Evolutionary conservation across 2,797 vertebrate genomes (phyloP).

Genomic region (Lindbergichthys nudifrons): DNA sequence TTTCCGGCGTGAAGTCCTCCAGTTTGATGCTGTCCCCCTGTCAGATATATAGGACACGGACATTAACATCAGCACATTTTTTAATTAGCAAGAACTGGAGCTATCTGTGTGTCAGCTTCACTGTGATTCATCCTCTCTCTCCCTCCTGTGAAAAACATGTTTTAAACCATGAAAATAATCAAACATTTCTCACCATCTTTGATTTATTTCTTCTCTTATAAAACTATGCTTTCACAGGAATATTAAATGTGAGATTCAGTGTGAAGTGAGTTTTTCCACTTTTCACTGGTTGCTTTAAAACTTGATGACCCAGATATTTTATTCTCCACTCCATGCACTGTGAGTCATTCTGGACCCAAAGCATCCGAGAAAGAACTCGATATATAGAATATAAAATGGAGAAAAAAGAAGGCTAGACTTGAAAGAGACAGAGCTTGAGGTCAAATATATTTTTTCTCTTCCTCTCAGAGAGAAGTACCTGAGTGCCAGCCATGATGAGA

Average conservation of each 20-base stretch:
- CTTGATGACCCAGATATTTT: conserved; percentile 50
- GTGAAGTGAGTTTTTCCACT: not conserved
- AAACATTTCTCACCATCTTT: not conserved
- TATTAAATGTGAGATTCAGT: conserved; percentile 21
- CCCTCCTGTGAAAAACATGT: not conserved
- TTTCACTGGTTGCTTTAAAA: conserved; percentile 33
- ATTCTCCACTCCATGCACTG: conserved; percentile 33
- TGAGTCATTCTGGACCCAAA: conserved; percentile 41
- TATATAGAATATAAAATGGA: not conserved
- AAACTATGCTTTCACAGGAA: conserved; percentile 14
- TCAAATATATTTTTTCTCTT: too few relatives aligned
- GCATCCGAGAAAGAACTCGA: conserved; percentile 21
- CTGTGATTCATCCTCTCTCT: not conserved
- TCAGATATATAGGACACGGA: conserved; percentile 18
- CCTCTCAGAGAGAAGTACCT: not conserved
- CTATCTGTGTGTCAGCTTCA: not conserved
- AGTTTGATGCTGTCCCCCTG: conserved; percentile 96
- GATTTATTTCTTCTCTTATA: conserved; percentile 2
- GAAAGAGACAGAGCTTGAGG: too few relatives aligned
- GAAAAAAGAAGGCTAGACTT: not conserved
- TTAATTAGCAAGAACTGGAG: not conserved
- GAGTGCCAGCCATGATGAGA: not conserved
- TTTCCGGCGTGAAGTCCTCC: conserved; percentile 93
- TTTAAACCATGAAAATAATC: conserved; percentile 3
- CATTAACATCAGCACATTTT: not conserved